Base-by-base conservation (phyloP, 2,888 invertebrate species). In the Phortica magna region DNA sequence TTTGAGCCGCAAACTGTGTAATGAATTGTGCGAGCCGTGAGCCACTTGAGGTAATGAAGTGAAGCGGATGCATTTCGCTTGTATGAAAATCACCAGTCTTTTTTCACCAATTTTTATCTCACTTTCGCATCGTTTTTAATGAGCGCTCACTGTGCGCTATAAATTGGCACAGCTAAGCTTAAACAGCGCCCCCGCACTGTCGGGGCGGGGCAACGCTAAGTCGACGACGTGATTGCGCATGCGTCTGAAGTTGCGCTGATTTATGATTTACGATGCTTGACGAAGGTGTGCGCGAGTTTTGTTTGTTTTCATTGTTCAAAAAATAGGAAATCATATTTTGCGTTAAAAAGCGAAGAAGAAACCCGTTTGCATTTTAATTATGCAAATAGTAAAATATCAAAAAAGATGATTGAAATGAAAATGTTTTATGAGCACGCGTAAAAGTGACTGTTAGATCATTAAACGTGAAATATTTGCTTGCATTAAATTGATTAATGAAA, bases 271-370 rank as follows among this genome's bases (percentile, higher is more conserved):
- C 22, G 61, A 61, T 61, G 22, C 61, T 19, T 10, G 61, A 17
- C 17, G 19, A 17, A 61, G 61, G 61, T 9, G 61, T 61, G 9
- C 19, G 22, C 22, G 61, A 7, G 1, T 61, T 42, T 43, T 68
- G 68, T 68, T 68, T 68, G 43, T 68, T 68, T 68, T 68, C 68
- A 43, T 68, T 43, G 17, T n/a, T 22, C 43, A 43, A 68, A 43
- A 65, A 65, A 65, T 41, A 65, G 39, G 65, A 65, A 61, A 61
- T 61, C 17, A 17, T 7, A 22, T 61, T 61, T 22, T 61, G 12
- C 7, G 7, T 55, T 6, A n/a, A 55, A 7, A 9, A 17, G 19
- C 61, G 19, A 22, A 61, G 1, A n/a, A 55, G 7, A 55, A 70
- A 48, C 19, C 2, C 17, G 48, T 70, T 70, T 70, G n/a, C 5